phyloP scores from a whole-genome alignment of 2,797 vertebrate species.

The Phaenicophaeus curvirostris region DNA sequence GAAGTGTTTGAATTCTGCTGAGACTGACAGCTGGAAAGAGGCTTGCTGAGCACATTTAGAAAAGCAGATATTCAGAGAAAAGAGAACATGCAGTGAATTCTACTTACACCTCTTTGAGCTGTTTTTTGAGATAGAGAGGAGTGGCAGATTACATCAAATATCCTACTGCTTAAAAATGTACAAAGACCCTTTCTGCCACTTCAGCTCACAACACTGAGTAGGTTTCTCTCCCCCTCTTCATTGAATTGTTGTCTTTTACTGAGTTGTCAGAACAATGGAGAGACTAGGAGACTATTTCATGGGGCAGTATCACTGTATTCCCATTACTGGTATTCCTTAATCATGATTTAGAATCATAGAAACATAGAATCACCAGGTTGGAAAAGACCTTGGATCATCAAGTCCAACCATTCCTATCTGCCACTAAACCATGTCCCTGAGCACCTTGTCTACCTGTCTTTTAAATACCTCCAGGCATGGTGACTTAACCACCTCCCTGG shows the following conservation, averaged over 20 bases:
- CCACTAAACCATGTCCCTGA: no score
- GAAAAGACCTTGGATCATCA: no score
- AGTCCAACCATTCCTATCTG: no score
- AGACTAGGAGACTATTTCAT: background rate
- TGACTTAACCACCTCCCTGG: no score
- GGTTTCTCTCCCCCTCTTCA: background rate
- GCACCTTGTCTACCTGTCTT: no score
- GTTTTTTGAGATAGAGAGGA: conserved; percentile 26
- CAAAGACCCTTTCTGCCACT: background rate
- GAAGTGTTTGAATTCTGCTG: conserved; percentile 1
- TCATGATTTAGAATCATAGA: background rate
- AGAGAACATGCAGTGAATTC: conserved; percentile 33
- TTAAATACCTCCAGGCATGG: no score
- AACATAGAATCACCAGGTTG: no score
- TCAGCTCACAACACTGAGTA: background rate
- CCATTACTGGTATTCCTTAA: background rate
- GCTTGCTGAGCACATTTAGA: background rate
- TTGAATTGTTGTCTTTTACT: background rate
- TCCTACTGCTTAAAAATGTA: background rate
- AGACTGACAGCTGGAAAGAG: conserved; percentile 44
- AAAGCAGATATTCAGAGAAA: conserved; percentile 38
- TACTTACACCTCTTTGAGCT: conserved; percentile 16
- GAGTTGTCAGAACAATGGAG: background rate
- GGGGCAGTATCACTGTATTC: background rate
- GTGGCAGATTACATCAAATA: background rate